These are phyloP conservation scores for Amphibalanus amphitrite DNA, from an alignment of 1,140 invertebrate species.

Conservation along the genomic window DNA sequence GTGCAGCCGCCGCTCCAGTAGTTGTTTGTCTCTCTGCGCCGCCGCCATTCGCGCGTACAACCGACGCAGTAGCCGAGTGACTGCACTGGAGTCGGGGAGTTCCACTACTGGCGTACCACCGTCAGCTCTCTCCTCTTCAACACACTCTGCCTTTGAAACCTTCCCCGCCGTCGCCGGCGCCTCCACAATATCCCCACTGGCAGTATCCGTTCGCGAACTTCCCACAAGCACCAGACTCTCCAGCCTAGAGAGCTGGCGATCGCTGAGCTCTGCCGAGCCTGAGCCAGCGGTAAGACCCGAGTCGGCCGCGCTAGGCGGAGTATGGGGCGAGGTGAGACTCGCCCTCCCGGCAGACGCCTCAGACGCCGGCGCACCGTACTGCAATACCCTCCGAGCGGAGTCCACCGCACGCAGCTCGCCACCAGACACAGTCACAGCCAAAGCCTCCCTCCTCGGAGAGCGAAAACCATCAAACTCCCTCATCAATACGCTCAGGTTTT, in stretches of 20 bases:
- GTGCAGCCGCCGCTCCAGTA: not conserved
- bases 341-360: too few species aligned
- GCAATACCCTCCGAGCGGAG: too few species aligned
- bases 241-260: not conserved
- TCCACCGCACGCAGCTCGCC: not conserved
- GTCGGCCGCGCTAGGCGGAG: not conserved
- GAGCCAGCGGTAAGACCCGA: not conserved
- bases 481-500: not conserved
- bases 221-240: not conserved
- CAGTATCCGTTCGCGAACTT: too few species aligned
- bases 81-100: not conserved
- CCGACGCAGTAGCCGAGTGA: not conserved
- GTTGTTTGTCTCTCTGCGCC: not conserved
- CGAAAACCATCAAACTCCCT: not conserved
- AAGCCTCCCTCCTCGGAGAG: not conserved
- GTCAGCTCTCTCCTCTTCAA: not conserved
- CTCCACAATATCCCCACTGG: too few species aligned
- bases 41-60: not conserved
- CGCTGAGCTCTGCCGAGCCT: not conserved
- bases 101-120: not conserved
- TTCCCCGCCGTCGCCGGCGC: too few species aligned
- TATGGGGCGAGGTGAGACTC: too few species aligned
- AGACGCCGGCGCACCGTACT: too few species aligned
- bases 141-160: not conserved
- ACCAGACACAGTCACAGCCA: not conserved